Evolutionary conservation across 1,140 invertebrate species (phyloP).

Genomic region (Drosophila pectinifera): DNA sequence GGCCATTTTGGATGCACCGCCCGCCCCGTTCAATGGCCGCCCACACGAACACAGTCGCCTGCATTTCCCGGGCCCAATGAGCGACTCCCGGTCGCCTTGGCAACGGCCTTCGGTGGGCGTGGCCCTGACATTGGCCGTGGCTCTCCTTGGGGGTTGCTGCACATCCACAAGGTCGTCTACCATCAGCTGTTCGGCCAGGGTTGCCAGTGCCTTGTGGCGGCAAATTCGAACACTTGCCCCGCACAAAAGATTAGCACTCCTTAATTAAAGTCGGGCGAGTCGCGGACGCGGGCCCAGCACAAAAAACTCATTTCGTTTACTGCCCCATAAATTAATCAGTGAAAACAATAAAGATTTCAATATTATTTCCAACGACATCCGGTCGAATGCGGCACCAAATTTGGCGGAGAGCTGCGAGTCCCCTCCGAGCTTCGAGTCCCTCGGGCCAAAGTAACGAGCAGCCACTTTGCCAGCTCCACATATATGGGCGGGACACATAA

Average conservation of each 20-base stretch:
- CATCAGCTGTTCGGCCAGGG: slow-evolving; percentile 45
- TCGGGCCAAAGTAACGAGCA: slow-evolving; percentile 8
- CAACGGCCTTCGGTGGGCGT: slow-evolving; percentile 77
- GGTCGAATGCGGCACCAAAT: slow-evolving; percentile 59
- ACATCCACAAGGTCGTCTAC: slow-evolving; percentile 54
- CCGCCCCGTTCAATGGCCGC: slow-evolving; percentile 70
- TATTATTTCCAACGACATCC: slow-evolving; percentile 69
- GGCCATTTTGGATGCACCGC: slow-evolving; percentile 73
- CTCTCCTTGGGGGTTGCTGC: slow-evolving; percentile 60
- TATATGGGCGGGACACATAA: slow-evolving; percentile 37
- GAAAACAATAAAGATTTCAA: slow-evolving; percentile 65
- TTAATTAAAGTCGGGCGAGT: slow-evolving; percentile 14
- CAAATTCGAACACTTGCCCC: no score
- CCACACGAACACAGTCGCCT: slow-evolving; percentile 44
- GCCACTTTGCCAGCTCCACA: slow-evolving; percentile 52
- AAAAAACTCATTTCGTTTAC: slow-evolving; percentile 56
- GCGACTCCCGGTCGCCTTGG: slow-evolving; percentile 63
- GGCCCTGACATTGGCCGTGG: slow-evolving; percentile 73
- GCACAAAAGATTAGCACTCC: slow-evolving; percentile 16
- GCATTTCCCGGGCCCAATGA: slow-evolving; percentile 77
- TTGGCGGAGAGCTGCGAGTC: slow-evolving; percentile 19
- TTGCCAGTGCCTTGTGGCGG: slow-evolving; percentile 17
- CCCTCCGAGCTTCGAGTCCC: background rate
- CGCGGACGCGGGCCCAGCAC: background rate
- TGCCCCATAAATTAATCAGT: slow-evolving; percentile 63